Evolutionary conservation across 2,888 invertebrate genomes (phyloP).

Genomic region (Mesorhabditis spiculigera): DNA sequence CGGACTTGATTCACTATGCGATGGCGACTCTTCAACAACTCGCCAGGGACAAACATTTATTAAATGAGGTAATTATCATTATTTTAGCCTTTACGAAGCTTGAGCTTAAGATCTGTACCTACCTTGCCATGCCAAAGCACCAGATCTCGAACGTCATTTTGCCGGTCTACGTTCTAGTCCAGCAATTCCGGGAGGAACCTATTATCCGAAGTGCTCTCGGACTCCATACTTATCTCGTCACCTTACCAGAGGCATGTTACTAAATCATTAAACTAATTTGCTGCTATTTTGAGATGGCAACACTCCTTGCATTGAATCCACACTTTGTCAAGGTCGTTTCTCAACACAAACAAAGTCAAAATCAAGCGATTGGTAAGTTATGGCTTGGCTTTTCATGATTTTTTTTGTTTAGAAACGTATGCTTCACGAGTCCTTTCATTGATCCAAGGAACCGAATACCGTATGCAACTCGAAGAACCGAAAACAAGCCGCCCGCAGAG

Average conservation of each 20-base stretch:
- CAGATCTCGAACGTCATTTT: neutral
- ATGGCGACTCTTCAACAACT: constrained; percentile 1
- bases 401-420: neutral
- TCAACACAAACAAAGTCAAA: neutral
- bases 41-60: neutral
- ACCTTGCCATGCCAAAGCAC: neutral
- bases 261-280: neutral
- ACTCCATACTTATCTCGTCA: neutral
- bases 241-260: neutral
- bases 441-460: neutral
- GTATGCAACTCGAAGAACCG: too few species aligned
- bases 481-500: too few species aligned
- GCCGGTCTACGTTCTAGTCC: neutral
- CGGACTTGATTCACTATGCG: neutral
- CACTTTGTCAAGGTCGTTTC: neutral
- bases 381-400: too few species aligned
- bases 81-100: neutral
- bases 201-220: constrained; percentile 2
- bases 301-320: neutral
- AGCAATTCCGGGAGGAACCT: neutral
- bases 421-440: neutral
- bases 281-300: neutral
- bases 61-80: neutral
- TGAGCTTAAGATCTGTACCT: neutral
- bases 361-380: neutral